Percentiles rank a stretch among this genome's conserved stretches.
These are phyloP conservation scores for Phycodurus eques DNA, from an alignment of 2,113 vertebrate species.

Conservation along the genomic window DNA sequence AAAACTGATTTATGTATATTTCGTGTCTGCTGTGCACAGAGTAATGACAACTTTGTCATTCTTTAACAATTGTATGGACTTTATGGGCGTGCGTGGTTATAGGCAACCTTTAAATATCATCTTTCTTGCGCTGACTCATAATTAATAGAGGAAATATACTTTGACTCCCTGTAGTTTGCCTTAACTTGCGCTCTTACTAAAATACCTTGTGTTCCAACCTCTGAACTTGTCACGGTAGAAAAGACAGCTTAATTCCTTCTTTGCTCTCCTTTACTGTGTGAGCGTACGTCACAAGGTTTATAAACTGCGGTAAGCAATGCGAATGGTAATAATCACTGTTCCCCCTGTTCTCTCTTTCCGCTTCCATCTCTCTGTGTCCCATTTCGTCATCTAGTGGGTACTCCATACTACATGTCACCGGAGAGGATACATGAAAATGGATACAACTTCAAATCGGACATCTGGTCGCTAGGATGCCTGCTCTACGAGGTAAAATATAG, in stretches of 20 bases:
- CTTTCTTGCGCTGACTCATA: constrained; percentile 12
- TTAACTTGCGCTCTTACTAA: constrained; percentile 4
- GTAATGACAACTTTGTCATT: constrained; percentile 22
- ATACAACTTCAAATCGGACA: constrained; percentile 99
- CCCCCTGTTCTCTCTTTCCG: constrained; percentile 9
- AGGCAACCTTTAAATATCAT: constrained; percentile 22
- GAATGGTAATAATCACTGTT: constrained; percentile 40
- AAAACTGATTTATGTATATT: constrained; percentile 60
- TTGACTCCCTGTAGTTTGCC: background rate
- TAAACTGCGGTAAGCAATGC: constrained; percentile 30
- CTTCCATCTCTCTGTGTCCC: background rate
- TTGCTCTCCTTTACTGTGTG: constrained; percentile 16
- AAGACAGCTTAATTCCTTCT: constrained; percentile 14
- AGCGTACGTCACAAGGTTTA: constrained; percentile 35
- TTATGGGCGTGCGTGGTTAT: constrained; percentile 20
- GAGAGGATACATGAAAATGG: constrained; percentile 98
- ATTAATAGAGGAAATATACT: constrained; percentile 15
- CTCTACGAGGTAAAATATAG: constrained; percentile 87
- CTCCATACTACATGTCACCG: constrained; percentile 98
- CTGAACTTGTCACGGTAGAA: constrained; percentile 19
- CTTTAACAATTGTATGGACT: constrained; percentile 21
- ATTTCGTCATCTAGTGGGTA: constrained; percentile 84
- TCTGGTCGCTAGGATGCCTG: constrained; percentile 98
- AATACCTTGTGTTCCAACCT: constrained; percentile 10
- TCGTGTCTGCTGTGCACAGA: constrained; percentile 30